Percentiles rank a stretch among this genome's conserved stretches.
Evolutionary conservation across 2,888 invertebrate species (phyloP).

Genomic region (Urechis unicinctus): DNA sequence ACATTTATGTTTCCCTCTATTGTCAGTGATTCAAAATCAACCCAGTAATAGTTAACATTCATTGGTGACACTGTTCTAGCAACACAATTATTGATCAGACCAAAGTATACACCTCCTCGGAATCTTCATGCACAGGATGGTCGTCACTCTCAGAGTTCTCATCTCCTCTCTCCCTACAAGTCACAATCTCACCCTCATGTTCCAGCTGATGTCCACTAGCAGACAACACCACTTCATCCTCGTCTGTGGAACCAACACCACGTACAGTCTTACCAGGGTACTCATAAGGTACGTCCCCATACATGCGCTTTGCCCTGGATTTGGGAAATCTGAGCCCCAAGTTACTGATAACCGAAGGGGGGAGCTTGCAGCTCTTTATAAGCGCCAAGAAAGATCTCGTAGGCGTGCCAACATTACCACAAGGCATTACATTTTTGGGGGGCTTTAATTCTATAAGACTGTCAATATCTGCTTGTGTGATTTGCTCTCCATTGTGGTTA

Average conservation of each 20-base stretch:
- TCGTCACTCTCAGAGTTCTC: not conserved
- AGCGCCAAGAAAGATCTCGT: conserved; percentile 51
- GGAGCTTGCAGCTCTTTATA: conserved; percentile 53
- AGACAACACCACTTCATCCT: not conserved
- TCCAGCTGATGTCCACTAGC: not conserved
- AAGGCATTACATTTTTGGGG: conserved; percentile 50
- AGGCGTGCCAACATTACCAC: conserved; percentile 58
- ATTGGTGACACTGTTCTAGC: no score
- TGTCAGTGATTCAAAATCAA: no score
- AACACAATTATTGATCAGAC: not conserved
- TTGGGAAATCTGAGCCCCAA: conserved; percentile 49
- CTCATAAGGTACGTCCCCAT: conserved; percentile 52
- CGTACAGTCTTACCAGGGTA: conserved; percentile 27
- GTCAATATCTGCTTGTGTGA: conserved; percentile 36
- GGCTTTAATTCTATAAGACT: conserved; percentile 40
- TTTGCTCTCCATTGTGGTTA: conserved; percentile 32
- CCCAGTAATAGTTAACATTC: no score
- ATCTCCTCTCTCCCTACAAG: not conserved
- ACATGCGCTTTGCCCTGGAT: conserved; percentile 43
- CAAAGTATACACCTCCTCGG: not conserved
- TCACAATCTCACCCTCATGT: not conserved
- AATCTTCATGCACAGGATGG: not conserved
- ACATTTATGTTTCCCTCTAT: no score
- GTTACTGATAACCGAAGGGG: conserved; percentile 51
- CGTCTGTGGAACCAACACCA: not conserved